Conservation (phyloP, 2,797 vertebrate species). For the Heterohyrax brucei region DNA sequence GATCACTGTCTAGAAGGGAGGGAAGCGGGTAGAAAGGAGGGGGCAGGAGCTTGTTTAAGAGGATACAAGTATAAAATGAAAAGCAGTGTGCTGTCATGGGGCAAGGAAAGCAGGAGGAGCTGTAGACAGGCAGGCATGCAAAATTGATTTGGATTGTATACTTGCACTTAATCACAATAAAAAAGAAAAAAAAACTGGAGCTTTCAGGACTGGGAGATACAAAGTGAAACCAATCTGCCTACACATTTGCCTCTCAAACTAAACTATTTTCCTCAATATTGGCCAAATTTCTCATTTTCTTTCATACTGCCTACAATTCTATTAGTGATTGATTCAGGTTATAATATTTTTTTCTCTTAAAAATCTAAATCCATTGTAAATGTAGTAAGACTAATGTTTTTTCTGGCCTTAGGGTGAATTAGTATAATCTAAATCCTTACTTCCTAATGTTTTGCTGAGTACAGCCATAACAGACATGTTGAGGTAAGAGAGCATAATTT, state of each 20-base stretch:
- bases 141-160: too few relatives aligned
- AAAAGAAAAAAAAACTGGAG: neutral
- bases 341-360: constrained; percentile 53
- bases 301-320: constrained; percentile 45
- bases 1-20: too few relatives aligned
- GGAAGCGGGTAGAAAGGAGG: too few relatives aligned
- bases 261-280: neutral
- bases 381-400: neutral
- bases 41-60: too few relatives aligned
- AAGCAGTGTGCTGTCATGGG: too few relatives aligned
- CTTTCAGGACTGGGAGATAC: constrained; percentile 32
- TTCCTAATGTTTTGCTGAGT: constrained; percentile 35
- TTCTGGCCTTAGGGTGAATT: constrained; percentile 44
- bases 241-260: constrained; percentile 2
- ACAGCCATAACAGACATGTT: neutral
- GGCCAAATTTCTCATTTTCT: constrained; percentile 39
- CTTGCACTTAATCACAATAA: too few relatives aligned
- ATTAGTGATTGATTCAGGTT: neutral
- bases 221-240: neutral
- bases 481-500: neutral
- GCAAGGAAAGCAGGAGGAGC: too few relatives aligned
- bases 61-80: too few relatives aligned
- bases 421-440: constrained; percentile 62
- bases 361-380: constrained; percentile 48
- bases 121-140: too few relatives aligned